phyloP scores from a whole-genome alignment of 2,797 vertebrate species.

The Graptemys geographica region DNA sequence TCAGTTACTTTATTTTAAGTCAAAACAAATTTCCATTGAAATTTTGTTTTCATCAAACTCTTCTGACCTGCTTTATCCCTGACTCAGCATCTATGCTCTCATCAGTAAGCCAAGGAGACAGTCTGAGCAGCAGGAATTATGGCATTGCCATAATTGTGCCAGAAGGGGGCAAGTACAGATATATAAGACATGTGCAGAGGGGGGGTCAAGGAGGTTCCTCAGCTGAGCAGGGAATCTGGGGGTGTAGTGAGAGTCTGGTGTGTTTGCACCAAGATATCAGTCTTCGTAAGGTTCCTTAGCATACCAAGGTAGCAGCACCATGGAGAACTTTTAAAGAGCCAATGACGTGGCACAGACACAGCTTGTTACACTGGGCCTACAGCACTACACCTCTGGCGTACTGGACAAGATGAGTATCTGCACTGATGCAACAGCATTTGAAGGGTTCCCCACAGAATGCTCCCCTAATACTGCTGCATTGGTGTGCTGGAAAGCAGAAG shows the following conservation, averaged over 20 bases:
- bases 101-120: background rate
- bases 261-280: background rate
- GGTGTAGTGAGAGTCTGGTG: background rate
- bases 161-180: background rate
- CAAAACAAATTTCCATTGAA: slow-evolving; percentile 29
- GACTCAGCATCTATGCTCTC: background rate
- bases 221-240: background rate
- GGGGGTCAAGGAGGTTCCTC: background rate
- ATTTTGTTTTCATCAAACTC: slow-evolving; percentile 16
- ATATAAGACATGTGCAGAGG: background rate
- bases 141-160: background rate
- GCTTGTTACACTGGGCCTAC: background rate
- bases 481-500: background rate
- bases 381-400: background rate
- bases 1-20: background rate
- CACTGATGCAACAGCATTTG: background rate
- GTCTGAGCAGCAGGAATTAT: background rate
- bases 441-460: background rate
- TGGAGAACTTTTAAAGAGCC: background rate
- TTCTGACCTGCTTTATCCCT: background rate
- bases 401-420: background rate
- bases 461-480: background rate
- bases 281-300: background rate
- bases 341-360: background rate
- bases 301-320: background rate